Conservation (phyloP, 2,797 vertebrate genomes). For the Naso thynnoides region DNA sequence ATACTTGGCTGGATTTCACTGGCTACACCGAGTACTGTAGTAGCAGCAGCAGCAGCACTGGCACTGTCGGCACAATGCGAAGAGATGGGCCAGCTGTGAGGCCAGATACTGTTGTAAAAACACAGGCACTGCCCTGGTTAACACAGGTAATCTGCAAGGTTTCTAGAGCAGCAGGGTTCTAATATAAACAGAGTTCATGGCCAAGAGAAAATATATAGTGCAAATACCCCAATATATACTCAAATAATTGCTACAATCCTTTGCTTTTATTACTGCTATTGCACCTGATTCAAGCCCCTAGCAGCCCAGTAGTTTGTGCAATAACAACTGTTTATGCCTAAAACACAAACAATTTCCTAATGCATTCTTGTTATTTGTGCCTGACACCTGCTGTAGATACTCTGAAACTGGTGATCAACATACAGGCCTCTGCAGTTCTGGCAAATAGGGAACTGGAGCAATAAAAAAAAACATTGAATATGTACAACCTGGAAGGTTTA, state of each 20-base stretch:
- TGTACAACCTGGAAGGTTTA: constrained; percentile 51
- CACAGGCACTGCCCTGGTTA: constrained; percentile 51
- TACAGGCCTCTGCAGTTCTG: constrained; percentile 14
- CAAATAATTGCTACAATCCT: constrained; percentile 35
- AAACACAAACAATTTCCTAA: constrained; percentile 21
- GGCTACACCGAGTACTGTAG: constrained; percentile 54
- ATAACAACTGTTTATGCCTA: constrained; percentile 16
- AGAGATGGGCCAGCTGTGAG: constrained; percentile 65
- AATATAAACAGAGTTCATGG: constrained; percentile 48
- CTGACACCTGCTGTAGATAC: constrained; percentile 4
- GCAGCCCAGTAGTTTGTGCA: constrained; percentile 3
- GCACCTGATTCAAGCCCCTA: constrained; percentile 17
- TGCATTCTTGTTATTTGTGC: constrained; percentile 34
- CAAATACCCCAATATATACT: constrained; percentile 22
- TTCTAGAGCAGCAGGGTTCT: constrained; percentile 50
- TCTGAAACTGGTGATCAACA: constrained; percentile 36
- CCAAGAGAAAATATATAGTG: constrained; percentile 32
- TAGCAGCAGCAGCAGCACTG: constrained; percentile 62
- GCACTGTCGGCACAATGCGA: constrained; percentile 46
- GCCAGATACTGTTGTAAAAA: constrained; percentile 65
- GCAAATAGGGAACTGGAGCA: constrained; percentile 42
- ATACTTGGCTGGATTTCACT: constrained; percentile 75
- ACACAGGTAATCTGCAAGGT: constrained; percentile 60
- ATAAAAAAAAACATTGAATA: constrained; percentile 35
- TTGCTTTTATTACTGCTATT: constrained; percentile 21